Percentiles rank a stretch among this genome's conserved stretches.
These are phyloP conservation scores for Ceuthmochares aereus DNA, from an alignment of 2,113 vertebrate genomes.

Conservation along the genomic window DNA sequence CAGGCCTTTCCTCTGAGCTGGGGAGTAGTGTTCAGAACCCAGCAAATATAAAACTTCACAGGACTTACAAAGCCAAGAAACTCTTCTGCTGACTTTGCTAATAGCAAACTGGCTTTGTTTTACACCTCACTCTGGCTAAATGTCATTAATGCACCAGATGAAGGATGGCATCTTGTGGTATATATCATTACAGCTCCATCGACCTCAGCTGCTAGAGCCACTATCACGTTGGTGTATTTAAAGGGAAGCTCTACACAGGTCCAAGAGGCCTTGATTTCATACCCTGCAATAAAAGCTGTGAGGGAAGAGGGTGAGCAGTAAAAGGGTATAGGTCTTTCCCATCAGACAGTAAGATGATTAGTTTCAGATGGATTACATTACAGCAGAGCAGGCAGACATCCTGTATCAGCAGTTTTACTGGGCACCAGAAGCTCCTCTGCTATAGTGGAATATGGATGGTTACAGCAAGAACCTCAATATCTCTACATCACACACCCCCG, in stretches of 20 bases:
- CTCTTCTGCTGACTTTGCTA: neutral
- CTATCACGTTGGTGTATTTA: neutral
- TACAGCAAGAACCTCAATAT: conserved; percentile 47
- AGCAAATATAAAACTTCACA: neutral
- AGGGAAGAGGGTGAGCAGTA: neutral
- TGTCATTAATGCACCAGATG: neutral
- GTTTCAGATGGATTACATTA: conserved; percentile 70
- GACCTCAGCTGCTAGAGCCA: neutral
- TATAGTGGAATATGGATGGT: neutral
- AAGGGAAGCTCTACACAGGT: neutral
- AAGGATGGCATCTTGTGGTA: neutral
- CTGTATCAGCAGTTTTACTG: conserved; percentile 57
- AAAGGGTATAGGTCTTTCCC: neutral
- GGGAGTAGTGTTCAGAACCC: neutral
- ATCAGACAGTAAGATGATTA: conserved; percentile 45
- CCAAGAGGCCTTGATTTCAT: neutral
- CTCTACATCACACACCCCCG: neutral
- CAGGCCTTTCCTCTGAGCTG: neutral
- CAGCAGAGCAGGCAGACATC: conserved; percentile 51
- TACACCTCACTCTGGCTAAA: neutral
- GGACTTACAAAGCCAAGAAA: neutral
- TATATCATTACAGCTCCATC: neutral
- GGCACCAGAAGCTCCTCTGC: conserved; percentile 16
- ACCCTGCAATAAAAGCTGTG: conserved; percentile 15
- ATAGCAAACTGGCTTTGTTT: neutral